Evolutionary conservation across 2,888 invertebrate species (phyloP).

Genomic region (Hetaerina titia): DNA sequence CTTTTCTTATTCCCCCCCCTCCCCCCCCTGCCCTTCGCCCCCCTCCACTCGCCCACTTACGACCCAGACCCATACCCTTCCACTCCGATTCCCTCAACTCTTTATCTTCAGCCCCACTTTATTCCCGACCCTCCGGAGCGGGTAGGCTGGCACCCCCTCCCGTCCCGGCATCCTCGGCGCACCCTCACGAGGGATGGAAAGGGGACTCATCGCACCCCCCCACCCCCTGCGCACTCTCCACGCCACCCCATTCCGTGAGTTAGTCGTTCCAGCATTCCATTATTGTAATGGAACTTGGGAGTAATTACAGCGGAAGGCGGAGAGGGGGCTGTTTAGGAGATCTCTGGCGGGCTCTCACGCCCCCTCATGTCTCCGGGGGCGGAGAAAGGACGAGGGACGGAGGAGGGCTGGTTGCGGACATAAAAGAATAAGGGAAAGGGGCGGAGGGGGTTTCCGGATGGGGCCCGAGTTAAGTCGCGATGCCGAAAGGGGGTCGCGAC

Average conservation of each 20-base stretch:
- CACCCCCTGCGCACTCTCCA: not conserved
- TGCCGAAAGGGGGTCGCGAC: too few species aligned
- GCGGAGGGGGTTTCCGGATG: too few species aligned
- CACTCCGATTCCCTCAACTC: constrained; percentile 25
- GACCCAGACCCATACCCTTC: not conserved
- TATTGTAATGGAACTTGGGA: constrained; percentile 56
- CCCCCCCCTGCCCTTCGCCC: not conserved
- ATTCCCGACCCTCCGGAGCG: too few species aligned
- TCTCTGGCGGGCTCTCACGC: not conserved
- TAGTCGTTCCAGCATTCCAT: constrained; percentile 56
- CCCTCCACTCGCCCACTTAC: not conserved
- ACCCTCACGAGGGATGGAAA: not conserved
- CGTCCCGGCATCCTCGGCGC: not conserved
- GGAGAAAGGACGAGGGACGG: not conserved
- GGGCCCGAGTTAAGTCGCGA: too few species aligned
- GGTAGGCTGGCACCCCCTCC: not conserved
- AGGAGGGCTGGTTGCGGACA: not conserved
- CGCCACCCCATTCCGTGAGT: not conserved
- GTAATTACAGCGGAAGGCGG: constrained; percentile 38
- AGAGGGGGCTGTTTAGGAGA: not conserved
- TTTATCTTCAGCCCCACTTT: not conserved
- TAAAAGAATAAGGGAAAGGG: too few species aligned
- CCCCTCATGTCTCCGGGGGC: not conserved
- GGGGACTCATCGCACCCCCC: not conserved
- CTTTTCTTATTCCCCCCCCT: not conserved